A percentile compares a stretch with the other conserved stretches of the same genome.
Conservation (phyloP, 2,888 invertebrate species). For the Pristionchus maxplancki region DNA sequence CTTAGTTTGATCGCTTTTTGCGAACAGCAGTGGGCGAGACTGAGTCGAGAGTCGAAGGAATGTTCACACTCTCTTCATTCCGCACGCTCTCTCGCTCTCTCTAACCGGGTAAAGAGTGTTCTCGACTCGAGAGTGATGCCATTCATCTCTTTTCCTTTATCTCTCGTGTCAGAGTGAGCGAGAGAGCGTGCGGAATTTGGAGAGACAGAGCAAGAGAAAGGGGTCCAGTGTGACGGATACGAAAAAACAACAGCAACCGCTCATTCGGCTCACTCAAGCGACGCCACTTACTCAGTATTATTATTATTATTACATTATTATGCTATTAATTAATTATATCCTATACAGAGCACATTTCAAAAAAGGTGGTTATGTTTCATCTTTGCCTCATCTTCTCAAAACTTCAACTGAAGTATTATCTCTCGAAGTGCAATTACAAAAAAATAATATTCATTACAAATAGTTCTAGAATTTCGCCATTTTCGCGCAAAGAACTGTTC, state of each 20-base stretch:
- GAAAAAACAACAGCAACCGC: conserved; percentile 25
- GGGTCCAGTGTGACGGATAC: neutral
- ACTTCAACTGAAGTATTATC: neutral
- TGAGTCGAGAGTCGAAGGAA: neutral
- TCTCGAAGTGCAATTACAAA: neutral
- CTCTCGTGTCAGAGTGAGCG: neutral
- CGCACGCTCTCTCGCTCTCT: no score
- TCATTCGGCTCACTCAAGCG: neutral
- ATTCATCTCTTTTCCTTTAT: no score
- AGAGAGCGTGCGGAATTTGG: neutral
- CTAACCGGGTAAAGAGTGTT: no score
- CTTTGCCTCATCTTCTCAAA: neutral
- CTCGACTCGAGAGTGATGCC: neutral
- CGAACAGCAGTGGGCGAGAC: neutral
- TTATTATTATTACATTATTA: neutral
- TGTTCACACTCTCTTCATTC: no score
- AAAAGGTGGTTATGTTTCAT: neutral
- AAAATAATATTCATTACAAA: no score
- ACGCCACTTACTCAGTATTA: neutral
- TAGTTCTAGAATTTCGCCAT: no score
- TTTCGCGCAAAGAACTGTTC: neutral
- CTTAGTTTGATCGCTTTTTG: conserved; percentile 13
- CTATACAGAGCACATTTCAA: no score
- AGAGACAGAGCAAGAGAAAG: neutral
- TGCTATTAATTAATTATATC: neutral